Conservation (phyloP, 2,888 invertebrate species). For the Autographa gamma region DNA sequence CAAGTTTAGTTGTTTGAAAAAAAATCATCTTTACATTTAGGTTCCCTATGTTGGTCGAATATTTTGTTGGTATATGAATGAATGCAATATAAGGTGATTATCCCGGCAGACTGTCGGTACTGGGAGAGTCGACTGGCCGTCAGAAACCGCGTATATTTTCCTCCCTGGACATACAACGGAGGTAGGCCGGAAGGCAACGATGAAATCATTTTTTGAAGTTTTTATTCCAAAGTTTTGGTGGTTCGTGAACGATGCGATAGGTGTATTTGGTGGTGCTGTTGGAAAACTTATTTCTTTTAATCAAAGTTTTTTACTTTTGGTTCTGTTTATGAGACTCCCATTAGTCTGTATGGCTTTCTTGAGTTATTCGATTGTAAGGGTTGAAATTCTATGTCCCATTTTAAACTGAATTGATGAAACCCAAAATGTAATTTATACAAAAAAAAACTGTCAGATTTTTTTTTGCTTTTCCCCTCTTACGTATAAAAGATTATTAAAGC, state of each 20-base stretch:
- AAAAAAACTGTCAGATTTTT: no score
- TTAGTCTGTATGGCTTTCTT: no score
- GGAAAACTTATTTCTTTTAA: no score
- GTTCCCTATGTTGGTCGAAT: constrained; percentile 11
- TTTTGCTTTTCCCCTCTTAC: no score
- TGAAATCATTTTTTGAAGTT: constrained; percentile 47
- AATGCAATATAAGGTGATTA: constrained; percentile 62
- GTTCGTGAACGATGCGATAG: constrained; percentile 56
- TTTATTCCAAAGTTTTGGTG: constrained; percentile 51
- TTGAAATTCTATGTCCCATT: no score
- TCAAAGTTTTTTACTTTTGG: no score
- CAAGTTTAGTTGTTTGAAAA: not conserved
- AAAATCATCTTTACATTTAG: not conserved
- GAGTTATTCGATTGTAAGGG: no score
- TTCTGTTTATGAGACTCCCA: no score
- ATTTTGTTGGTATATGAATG: constrained; percentile 16
- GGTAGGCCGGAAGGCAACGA: constrained; percentile 72
- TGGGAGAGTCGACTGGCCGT: constrained; percentile 83
- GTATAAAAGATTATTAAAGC: no score
- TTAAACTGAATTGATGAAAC: no score
- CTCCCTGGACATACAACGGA: constrained; percentile 86
- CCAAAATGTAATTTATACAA: no score
- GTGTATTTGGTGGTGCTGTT: constrained; percentile 40
- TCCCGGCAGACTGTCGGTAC: constrained; percentile 82
- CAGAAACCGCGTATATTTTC: constrained; percentile 88